Conservation (phyloP, 2,113 vertebrate species). For the Mastomys natalensis region DNA sequence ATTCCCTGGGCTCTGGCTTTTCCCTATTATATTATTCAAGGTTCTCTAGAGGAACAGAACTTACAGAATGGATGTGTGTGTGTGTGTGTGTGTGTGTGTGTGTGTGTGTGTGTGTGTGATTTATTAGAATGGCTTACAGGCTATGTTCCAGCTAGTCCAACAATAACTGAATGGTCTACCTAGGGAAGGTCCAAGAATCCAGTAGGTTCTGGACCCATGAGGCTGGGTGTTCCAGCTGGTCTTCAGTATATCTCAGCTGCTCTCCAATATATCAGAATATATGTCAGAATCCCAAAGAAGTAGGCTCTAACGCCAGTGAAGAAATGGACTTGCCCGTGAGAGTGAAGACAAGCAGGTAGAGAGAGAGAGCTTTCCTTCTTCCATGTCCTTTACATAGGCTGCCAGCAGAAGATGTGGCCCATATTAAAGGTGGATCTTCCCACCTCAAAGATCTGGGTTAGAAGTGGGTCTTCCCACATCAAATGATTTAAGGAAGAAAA, state of each 20-base stretch:
- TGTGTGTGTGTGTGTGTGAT: neutral
- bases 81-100: neutral
- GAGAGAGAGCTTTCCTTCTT: neutral
- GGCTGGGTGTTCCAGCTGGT: neutral
- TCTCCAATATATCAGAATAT: too few relatives aligned
- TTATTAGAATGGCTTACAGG: neutral
- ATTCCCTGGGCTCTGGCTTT: neutral
- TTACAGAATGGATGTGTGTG: neutral
- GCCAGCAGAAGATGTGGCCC: neutral
- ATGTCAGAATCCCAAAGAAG: neutral
- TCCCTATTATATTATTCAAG: neutral
- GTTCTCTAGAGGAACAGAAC: neutral
- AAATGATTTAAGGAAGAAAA: neutral
- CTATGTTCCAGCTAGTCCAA: neutral
- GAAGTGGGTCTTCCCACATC: neutral
- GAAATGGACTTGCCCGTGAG: neutral
- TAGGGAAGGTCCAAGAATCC: neutral
- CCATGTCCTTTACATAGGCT: neutral
- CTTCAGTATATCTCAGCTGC: neutral
- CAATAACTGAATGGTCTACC: neutral
- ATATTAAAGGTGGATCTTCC: neutral
- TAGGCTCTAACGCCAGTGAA: too few relatives aligned
- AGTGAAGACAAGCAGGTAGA: neutral
- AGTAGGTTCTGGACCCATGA: neutral
- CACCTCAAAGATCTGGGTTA: neutral